Conservation (phyloP, 2,113 vertebrate genomes). For the Carollia perspicillata region DNA sequence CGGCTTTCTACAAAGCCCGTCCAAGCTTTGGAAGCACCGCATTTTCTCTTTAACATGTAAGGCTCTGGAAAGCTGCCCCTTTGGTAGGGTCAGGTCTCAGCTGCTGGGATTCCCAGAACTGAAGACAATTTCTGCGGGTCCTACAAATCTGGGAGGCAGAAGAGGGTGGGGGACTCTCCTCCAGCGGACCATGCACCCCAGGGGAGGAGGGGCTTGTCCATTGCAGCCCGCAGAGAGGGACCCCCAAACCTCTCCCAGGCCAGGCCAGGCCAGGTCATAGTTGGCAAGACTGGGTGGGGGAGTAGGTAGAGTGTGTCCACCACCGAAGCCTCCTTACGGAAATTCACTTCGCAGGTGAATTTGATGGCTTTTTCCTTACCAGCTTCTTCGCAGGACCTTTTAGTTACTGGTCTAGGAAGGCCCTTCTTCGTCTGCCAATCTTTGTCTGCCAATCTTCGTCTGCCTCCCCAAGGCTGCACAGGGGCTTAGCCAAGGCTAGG, state of each 20-base stretch:
- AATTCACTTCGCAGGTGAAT: neutral
- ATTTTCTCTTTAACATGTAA: neutral
- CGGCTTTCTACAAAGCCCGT: neutral
- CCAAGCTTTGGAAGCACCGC: neutral
- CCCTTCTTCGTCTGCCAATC: neutral
- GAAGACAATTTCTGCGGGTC: neutral
- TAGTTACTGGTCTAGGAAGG: neutral
- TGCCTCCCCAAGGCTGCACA: neutral
- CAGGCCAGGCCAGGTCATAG: too few relatives aligned
- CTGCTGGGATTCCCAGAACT: rapidly evolving
- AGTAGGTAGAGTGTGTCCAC: neutral
- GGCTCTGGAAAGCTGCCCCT: neutral
- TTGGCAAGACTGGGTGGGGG: rapidly evolving
- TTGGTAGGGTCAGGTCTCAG: neutral
- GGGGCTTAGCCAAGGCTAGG: neutral
- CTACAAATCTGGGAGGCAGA: neutral
- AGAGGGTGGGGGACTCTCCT: neutral
- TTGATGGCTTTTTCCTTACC: neutral
- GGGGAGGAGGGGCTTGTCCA: too few relatives aligned
- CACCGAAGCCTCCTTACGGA: neutral
- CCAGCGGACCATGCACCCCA: rapidly evolving
- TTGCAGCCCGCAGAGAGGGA: rapidly evolving
- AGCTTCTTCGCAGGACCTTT: neutral
- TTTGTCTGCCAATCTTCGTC: neutral
- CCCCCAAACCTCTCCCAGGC: neutral